Evolutionary conservation across 2,888 invertebrate genomes (phyloP).

Genomic region (Amblyjoppa proteus): DNA sequence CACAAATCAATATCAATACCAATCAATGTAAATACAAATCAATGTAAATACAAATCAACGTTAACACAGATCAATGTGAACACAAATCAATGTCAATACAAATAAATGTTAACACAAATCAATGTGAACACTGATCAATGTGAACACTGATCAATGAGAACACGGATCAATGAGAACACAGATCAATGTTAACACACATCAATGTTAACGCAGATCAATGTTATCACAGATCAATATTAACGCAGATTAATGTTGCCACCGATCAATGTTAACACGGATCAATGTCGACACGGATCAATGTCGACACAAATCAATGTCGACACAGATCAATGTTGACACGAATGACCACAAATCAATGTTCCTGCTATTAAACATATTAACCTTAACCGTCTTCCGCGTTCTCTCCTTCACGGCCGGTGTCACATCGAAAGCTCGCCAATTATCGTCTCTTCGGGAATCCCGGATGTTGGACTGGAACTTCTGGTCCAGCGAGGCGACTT

Average conservation of each 20-base stretch:
- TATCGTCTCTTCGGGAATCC: conserved; percentile 76
- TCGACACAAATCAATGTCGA: too few relatives aligned
- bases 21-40: not conserved
- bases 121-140: too few relatives aligned
- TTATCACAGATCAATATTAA: not conserved
- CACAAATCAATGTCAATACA: too few relatives aligned
- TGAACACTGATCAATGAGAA: too few relatives aligned
- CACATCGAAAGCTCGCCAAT: conserved; percentile 81
- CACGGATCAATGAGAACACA: not conserved
- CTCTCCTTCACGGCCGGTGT: conserved; percentile 74
- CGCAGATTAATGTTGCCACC: not conserved
- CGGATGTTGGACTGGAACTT: conserved; percentile 62
- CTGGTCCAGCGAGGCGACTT: conserved; percentile 75
- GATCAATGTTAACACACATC: not conserved
- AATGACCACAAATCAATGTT: not conserved
- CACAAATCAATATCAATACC: too few relatives aligned
- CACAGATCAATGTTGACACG: too few relatives aligned
- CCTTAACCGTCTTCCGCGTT: conserved; percentile 67
- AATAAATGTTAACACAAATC: too few relatives aligned
- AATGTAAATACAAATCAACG: not conserved
- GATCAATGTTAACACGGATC: not conserved
- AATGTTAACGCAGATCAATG: not conserved
- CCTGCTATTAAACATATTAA: conserved; percentile 27
- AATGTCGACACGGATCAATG: too few relatives aligned
- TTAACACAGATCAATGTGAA: too few relatives aligned